Evolutionary conservation across 2,888 invertebrate species (phyloP), one percentile per base, ranked within the genome.

Genomic region (Drosophila birchii): DNA sequence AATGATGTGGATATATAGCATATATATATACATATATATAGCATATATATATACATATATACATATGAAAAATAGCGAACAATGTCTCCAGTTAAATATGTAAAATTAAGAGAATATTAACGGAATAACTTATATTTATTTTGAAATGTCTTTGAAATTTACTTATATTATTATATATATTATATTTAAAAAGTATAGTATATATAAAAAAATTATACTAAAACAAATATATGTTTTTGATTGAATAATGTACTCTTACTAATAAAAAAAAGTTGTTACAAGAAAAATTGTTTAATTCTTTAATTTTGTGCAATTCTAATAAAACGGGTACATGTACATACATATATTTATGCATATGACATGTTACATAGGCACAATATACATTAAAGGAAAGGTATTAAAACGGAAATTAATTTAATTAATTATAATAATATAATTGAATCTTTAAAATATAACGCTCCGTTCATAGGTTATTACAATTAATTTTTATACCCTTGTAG

Each of bases 1-100:
- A 51, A 34, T 9, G 20, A 34, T 14, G 34, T 51, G 51, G 34
- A 32, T 51, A 34, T 34, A 14, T 51, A 51, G 49, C 14, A 32
- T 34, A 32, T 34, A 20, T 34, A 32, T 32, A 49, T 0, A 9
- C 2, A 23, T 9, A 16, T 14, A 43, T 43, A 18, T 18, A n/a
- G n/a, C n/a, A 43, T 43, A 5, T 43, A 41, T 18, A 41, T n/a
- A 9, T n/a, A 26, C 9, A 32, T 49, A 32, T 23, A 23, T 23
- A 23, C 3, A 23, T 3, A 23, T 23, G 14, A 32, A 18, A 8
- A 49, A 20, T 14, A 18, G 7, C 32, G 5, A 34, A 34, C 8
- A 34, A 51, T 34, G 32, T 32, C 49, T 32, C 18, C 49, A 20
- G 12, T 51, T 51, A 14, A 18, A 51, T 51, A 14, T 34, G 14